Conservation (phyloP, 2,113 vertebrate species). For the Mugil cephalus region DNA sequence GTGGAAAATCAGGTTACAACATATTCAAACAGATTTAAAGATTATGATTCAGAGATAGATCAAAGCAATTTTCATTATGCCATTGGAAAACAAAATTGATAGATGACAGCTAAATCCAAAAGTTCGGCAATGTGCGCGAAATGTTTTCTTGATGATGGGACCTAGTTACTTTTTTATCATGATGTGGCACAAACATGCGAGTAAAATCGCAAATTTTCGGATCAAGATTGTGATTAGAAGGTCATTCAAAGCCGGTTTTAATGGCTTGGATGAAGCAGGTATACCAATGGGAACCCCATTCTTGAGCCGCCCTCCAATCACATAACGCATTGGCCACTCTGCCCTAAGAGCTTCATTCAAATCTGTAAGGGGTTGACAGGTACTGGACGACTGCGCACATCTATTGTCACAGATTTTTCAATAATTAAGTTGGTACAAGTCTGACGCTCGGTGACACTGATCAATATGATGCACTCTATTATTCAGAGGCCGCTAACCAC, state of each 20-base stretch:
- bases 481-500: slow-evolving; percentile 33
- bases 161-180: not conserved
- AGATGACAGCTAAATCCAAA: slow-evolving; percentile 58
- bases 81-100: slow-evolving; percentile 65
- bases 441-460: slow-evolving; percentile 36
- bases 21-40: slow-evolving; percentile 62
- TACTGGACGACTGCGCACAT: too few relatives aligned
- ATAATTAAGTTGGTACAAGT: slow-evolving; percentile 50
- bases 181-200: slow-evolving; percentile 1
- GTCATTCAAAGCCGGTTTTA: too few relatives aligned
- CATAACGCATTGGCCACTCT: too few relatives aligned
- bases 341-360: too few relatives aligned
- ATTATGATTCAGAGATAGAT: slow-evolving; percentile 73
- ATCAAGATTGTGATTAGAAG: too few relatives aligned
- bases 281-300: too few relatives aligned
- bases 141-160: not conserved
- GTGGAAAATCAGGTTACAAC: slow-evolving; percentile 70
- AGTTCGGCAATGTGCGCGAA: slow-evolving; percentile 18
- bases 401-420: too few relatives aligned
- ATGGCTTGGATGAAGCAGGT: too few relatives aligned
- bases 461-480: slow-evolving; percentile 55
- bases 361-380: too few relatives aligned
- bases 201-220: slow-evolving; percentile 9
- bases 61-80: slow-evolving; percentile 71
- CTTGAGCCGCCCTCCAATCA: too few relatives aligned